Conservation (phyloP, 2,113 vertebrate species). For the Periophthalmodon schlosseri region DNA sequence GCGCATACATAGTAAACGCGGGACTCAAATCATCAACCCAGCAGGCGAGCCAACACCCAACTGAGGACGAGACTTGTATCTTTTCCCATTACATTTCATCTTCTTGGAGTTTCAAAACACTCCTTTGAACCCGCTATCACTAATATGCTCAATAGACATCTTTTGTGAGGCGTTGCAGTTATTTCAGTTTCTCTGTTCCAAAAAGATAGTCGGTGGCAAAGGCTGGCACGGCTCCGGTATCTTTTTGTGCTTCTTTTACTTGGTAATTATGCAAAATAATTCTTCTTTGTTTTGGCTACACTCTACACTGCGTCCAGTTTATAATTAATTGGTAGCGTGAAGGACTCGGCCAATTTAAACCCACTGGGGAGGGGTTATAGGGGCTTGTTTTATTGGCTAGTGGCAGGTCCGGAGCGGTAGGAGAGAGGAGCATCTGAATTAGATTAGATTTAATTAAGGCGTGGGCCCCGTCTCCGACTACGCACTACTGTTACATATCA, state of each 20-base stretch:
- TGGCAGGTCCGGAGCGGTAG: conserved; percentile 42
- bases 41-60: conserved; percentile 19
- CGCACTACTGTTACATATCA: conserved; percentile 54
- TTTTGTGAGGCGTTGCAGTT: conserved; percentile 53
- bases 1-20: conserved; percentile 12
- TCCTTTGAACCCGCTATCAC: conserved; percentile 52
- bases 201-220: conserved; percentile 49
- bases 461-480: conserved; percentile 47
- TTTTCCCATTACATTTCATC: conserved; percentile 48
- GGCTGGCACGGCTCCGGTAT: conserved; percentile 37
- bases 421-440: conserved; percentile 66
- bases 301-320: conserved; percentile 47
- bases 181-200: conserved; percentile 56
- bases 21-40: conserved; percentile 40
- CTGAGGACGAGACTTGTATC: conserved; percentile 27
- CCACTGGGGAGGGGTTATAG: conserved; percentile 52
- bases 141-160: conserved; percentile 45
- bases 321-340: conserved; percentile 65
- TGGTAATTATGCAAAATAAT: conserved; percentile 70
- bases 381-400: conserved; percentile 64
- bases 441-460: conserved; percentile 73
- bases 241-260: conserved; percentile 31
- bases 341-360: conserved; percentile 61
- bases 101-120: conserved; percentile 53
- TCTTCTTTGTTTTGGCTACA: conserved; percentile 60